These are phyloP conservation scores for Synergus itoensis DNA, from an alignment of 2,888 invertebrate species.

Conservation along the genomic window DNA sequence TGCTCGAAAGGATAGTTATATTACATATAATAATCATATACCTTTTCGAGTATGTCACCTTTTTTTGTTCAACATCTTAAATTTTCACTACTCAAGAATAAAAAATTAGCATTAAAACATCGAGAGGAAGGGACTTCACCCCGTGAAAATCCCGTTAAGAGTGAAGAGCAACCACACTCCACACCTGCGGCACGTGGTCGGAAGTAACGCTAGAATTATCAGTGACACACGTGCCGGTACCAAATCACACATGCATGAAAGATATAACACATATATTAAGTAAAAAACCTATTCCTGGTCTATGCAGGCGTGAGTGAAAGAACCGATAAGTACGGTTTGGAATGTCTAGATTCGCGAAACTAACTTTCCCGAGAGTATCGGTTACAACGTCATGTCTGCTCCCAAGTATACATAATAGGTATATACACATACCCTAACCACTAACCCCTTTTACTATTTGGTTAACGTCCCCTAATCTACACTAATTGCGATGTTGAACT, in stretches of 20 bases:
- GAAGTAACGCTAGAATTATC: slow-evolving; percentile 67
- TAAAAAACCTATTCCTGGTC: slow-evolving; percentile 31
- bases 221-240: slow-evolving; percentile 60
- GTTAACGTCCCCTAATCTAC: slow-evolving; percentile 43
- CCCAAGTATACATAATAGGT: not conserved
- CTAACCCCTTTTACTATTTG: slow-evolving; percentile 28
- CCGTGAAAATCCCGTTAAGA: slow-evolving; percentile 37
- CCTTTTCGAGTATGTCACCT: too few relatives aligned
- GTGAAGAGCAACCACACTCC: slow-evolving; percentile 42
- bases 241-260: slow-evolving; percentile 72
- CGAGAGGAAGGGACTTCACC: slow-evolving; percentile 23
- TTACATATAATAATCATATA: too few relatives aligned
- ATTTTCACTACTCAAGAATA: not conserved
- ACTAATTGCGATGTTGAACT: slow-evolving; percentile 51
- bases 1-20: too few relatives aligned
- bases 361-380: slow-evolving; percentile 56
- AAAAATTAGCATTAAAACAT: slow-evolving; percentile 27
- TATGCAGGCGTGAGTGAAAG: slow-evolving; percentile 37
- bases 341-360: slow-evolving; percentile 39
- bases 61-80: not conserved
- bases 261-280: slow-evolving; percentile 22
- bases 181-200: slow-evolving; percentile 75
- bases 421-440: slow-evolving; percentile 31
- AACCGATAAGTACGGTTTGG: slow-evolving; percentile 20
- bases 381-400: slow-evolving; percentile 46